phyloP scores from a whole-genome alignment of 2,113 vertebrate genomes.

The Notarius lentiginosus region DNA sequence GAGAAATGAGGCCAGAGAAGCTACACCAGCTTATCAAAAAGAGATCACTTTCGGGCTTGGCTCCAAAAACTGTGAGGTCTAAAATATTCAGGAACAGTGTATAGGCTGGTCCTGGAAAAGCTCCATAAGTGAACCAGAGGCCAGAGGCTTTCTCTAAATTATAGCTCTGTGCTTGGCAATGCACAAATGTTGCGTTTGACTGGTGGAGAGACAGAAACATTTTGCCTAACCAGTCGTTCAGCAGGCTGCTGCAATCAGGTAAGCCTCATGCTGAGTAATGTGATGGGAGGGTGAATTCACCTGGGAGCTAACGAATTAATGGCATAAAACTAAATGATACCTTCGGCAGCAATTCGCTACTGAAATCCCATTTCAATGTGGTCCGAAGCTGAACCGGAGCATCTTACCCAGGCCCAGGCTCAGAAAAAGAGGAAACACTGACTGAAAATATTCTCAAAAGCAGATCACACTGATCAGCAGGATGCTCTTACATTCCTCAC shows the following conservation, averaged over 20 bases:
- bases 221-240: neutral
- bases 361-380: slow-evolving; percentile 1
- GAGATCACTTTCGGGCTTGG: slow-evolving; percentile 27
- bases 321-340: slow-evolving; percentile 18
- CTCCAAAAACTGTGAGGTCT: slow-evolving; percentile 33
- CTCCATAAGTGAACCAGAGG: neutral
- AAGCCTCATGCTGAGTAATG: slow-evolving; percentile 5
- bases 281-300: neutral
- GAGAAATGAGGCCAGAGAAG: slow-evolving; percentile 39
- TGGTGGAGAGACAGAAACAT: slow-evolving; percentile 24
- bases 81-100: slow-evolving; percentile 37
- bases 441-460: neutral
- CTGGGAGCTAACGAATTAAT: neutral
- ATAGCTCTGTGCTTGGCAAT: neutral
- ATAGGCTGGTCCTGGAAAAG: slow-evolving; percentile 36
- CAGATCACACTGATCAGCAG: neutral
- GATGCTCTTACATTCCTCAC: slow-evolving; percentile 88
- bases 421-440: neutral
- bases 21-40: slow-evolving; percentile 11
- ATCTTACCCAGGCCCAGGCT: neutral
- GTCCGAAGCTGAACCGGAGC: neutral
- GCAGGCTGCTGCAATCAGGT: slow-evolving; percentile 27
- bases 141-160: slow-evolving; percentile 15
- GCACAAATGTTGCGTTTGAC: neutral
- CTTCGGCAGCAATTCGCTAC: neutral